Evolutionary conservation across 2,797 vertebrate species (phyloP).

Genomic region (Euthynnus affinis): DNA sequence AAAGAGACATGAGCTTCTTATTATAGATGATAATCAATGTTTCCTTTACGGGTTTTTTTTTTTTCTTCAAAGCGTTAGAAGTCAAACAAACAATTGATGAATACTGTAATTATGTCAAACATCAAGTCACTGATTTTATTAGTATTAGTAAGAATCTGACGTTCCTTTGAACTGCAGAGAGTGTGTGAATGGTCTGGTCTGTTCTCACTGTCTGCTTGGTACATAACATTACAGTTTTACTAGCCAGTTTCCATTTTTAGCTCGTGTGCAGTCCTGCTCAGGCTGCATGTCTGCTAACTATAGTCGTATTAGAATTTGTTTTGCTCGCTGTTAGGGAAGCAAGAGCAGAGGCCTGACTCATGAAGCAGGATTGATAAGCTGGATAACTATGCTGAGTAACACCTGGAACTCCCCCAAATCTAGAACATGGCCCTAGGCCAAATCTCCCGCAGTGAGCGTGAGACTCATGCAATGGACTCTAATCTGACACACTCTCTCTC

Average conservation of each 20-base stretch:
- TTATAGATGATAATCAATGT: constrained; percentile 43
- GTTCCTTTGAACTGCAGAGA: constrained; percentile 14
- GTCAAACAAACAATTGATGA: background rate
- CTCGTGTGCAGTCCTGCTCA: constrained; percentile 10
- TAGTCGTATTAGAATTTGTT: constrained; percentile 45
- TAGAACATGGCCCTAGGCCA: constrained; percentile 75
- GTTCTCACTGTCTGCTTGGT: constrained; percentile 12
- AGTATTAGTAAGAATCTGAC: background rate
- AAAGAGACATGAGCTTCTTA: constrained; percentile 57
- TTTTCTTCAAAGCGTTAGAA: background rate
- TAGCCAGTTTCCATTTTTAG: constrained; percentile 51
- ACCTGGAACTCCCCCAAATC: constrained; percentile 80
- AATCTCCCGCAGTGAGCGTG: constrained; percentile 73
- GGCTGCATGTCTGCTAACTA: constrained; percentile 34
- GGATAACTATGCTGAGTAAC: constrained; percentile 73
- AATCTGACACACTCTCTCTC: constrained; percentile 73
- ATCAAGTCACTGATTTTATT: background rate
- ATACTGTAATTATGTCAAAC: background rate
- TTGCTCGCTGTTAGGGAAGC: constrained; percentile 51
- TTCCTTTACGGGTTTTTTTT: constrained; percentile 13
- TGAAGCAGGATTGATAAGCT: constrained; percentile 73
- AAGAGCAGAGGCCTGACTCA: constrained; percentile 44
- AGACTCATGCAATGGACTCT: constrained; percentile 76
- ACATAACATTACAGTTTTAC: constrained; percentile 21
- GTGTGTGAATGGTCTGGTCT: constrained; percentile 11